Evolutionary conservation across 2,888 invertebrate species (phyloP).

Genomic region (Orthosia gracilis): DNA sequence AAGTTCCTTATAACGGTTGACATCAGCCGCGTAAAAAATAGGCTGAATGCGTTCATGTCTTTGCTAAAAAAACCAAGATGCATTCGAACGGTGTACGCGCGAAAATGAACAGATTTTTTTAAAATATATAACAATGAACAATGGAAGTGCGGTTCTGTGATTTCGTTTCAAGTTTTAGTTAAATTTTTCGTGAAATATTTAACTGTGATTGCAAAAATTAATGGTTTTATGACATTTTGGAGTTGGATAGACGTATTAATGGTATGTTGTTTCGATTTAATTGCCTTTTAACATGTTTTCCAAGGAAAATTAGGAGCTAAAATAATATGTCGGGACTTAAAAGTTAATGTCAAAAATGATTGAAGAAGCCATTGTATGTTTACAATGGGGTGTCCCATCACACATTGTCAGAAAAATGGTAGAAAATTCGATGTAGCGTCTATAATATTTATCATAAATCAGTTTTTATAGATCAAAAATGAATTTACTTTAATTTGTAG

Average conservation of each 20-base stretch:
- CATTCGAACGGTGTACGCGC: conserved; percentile 44
- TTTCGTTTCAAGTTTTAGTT: conserved; percentile 24
- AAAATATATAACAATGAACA: conserved; percentile 1
- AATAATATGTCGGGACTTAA: background rate
- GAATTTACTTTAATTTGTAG: background rate
- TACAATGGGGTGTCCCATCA: background rate
- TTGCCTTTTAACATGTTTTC: background rate
- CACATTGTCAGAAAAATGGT: background rate
- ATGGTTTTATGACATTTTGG: conserved; percentile 42
- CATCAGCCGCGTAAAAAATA: conserved; percentile 48
- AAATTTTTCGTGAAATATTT: background rate
- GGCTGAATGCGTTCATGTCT: conserved; percentile 34
- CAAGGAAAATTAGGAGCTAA: background rate
- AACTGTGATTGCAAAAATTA: conserved; percentile 36
- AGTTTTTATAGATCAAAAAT: background rate
- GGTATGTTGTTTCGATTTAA: conserved; percentile 47
- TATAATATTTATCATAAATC: background rate
- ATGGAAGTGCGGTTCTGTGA: conserved; percentile 33
- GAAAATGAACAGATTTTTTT: conserved; percentile 48
- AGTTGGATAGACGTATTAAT: conserved; percentile 50
- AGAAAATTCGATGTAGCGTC: background rate
- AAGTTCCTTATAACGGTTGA: conserved; percentile 70
- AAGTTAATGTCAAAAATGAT: conserved; percentile 37
- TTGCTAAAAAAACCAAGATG: conserved; percentile 49
- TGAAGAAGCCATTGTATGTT: conserved; percentile 47